A percentile compares a stretch with the other conserved stretches of the same genome.
phyloP scores from a whole-genome alignment of 2,113 vertebrate genomes.

The cattle (Bos taurus) region DNA sequence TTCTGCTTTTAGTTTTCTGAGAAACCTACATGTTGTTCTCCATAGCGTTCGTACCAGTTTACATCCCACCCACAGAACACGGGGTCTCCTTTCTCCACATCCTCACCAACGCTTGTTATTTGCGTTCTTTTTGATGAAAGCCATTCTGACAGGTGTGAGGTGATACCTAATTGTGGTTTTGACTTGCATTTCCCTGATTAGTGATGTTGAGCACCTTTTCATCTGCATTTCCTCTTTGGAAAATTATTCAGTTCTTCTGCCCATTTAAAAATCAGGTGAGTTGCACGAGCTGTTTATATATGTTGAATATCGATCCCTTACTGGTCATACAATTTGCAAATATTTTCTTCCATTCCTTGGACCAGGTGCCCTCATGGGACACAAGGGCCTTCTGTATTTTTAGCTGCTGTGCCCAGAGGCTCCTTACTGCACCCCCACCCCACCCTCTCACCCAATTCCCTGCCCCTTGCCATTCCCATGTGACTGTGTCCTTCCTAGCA shows the following conservation, averaged over 20 bases:
- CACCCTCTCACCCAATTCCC: not conserved
- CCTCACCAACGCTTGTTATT: not conserved
- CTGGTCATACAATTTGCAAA: not conserved
- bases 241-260: not conserved
- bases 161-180: not conserved
- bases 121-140: not conserved
- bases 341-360: not conserved
- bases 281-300: not conserved
- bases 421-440: not conserved
- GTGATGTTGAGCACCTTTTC: not conserved
- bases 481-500: not conserved
- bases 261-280: not conserved
- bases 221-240: not conserved
- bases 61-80: not conserved
- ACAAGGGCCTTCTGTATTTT: not conserved
- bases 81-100: not conserved
- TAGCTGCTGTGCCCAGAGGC: not conserved
- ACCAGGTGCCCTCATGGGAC: not conserved
- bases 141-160: not conserved
- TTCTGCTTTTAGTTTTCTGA: not conserved
- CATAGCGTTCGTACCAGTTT: not conserved
- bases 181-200: not conserved
- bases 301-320: not conserved
- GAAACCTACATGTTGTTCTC: not conserved
- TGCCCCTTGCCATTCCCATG: not conserved